Evolutionary conservation across 1,140 invertebrate genomes (phyloP).

Genomic region (Aphelenchoides fujianensis): DNA sequence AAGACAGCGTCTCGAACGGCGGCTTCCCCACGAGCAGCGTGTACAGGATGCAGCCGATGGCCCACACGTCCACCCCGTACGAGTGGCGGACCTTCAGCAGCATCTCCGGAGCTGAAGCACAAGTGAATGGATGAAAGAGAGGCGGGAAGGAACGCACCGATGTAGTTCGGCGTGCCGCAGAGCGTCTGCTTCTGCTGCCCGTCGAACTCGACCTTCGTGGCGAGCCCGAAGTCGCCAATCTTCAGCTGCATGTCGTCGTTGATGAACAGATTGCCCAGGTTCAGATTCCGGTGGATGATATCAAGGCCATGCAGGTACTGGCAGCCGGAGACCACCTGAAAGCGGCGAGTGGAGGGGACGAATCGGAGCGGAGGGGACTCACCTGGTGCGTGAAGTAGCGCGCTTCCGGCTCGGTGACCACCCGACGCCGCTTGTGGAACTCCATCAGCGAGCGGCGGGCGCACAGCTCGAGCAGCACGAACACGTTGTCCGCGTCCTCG

Average conservation of each 20-base stretch:
- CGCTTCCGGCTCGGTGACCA: constrained; percentile 86
- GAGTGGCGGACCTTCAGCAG: constrained; percentile 87
- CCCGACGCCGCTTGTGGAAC: constrained; percentile 78
- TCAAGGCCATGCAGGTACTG: constrained; percentile 80
- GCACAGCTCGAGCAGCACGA: constrained; percentile 90
- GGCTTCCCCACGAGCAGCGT: constrained; percentile 88
- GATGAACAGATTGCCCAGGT: constrained; percentile 89
- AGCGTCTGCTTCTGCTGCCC: constrained; percentile 76
- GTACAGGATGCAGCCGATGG: constrained; percentile 74
- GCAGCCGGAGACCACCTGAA: constrained; percentile 76
- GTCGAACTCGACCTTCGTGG: constrained; percentile 80
- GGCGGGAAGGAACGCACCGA: constrained; percentile 65
- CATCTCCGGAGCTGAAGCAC: constrained; percentile 75
- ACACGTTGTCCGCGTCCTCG: constrained; percentile 85
- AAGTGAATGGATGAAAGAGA: neutral
- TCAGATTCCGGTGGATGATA: constrained; percentile 91
- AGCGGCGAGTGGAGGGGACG: neutral
- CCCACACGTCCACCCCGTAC: constrained; percentile 94
- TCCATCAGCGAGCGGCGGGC: constrained; percentile 76
- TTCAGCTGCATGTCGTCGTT: constrained; percentile 88
- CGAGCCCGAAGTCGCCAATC: constrained; percentile 93
- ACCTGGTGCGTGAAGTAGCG: constrained; percentile 84
- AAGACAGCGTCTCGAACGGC: constrained; percentile 85
- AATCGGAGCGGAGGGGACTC: neutral
- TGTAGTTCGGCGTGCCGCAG: constrained; percentile 97